Conservation (phyloP, 2,113 vertebrate species). For the Speoplatyrhinus poulsoni region DNA sequence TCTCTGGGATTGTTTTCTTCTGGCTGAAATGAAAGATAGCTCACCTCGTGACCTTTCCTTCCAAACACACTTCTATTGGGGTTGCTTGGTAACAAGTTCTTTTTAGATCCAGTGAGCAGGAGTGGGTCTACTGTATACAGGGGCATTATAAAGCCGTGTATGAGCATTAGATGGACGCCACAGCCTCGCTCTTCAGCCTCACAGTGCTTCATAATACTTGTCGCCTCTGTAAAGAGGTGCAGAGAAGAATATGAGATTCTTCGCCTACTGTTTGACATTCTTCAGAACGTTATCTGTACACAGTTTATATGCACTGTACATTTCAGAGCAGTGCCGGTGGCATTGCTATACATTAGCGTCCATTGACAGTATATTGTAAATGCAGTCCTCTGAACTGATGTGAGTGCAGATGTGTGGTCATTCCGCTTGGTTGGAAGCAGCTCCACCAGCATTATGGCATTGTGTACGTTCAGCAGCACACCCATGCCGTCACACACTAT, state of each 20-base stretch:
- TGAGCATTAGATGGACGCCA: slow-evolving; percentile 43
- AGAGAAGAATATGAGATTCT: slow-evolving; percentile 35
- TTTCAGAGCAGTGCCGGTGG: neutral
- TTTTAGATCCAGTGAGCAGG: slow-evolving; percentile 52
- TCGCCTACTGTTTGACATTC: slow-evolving; percentile 25
- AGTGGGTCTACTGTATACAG: slow-evolving; percentile 19
- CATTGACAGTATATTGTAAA: slow-evolving; percentile 8
- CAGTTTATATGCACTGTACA: neutral
- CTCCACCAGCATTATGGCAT: slow-evolving; percentile 19
- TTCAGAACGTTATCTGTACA: neutral
- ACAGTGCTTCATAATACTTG: slow-evolving; percentile 43
- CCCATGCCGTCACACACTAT: slow-evolving; percentile 6
- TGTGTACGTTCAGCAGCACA: neutral
- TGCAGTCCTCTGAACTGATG: slow-evolving; percentile 24
- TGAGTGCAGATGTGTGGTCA: slow-evolving; percentile 7
- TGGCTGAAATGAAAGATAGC: slow-evolving; percentile 53
- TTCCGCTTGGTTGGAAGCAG: slow-evolving; percentile 9
- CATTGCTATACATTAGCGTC: slow-evolving; percentile 33
- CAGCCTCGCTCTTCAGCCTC: slow-evolving; percentile 46
- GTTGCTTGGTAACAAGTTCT: slow-evolving; percentile 72
- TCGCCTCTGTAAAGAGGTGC: slow-evolving; percentile 15
- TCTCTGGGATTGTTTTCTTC: slow-evolving; percentile 53
- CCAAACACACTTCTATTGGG: slow-evolving; percentile 49
- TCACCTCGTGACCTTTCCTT: slow-evolving; percentile 61
- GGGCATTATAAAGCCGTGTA: slow-evolving; percentile 59